phyloP scores from a whole-genome alignment of 23 tunicate species.

The Trididemnum miniatum region DNA sequence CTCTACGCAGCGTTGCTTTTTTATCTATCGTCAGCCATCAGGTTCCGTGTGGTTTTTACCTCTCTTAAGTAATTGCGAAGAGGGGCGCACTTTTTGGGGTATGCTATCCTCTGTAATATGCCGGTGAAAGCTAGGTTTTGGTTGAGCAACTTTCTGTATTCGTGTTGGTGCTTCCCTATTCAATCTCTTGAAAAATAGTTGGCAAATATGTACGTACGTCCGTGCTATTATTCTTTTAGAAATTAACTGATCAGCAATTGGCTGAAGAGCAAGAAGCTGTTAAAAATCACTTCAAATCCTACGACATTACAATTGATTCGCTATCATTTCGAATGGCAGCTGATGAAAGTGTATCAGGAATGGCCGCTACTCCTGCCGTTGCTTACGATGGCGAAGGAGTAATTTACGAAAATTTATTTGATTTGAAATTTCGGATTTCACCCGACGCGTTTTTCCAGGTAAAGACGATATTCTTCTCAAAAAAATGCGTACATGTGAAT shows the following conservation, averaged over 20 bases:
- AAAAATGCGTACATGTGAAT: not conserved
- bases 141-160: too few relatives aligned
- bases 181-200: too few relatives aligned
- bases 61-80: too few relatives aligned
- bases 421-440: slow-evolving; percentile 75
- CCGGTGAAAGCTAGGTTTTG: too few relatives aligned
- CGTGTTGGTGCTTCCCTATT: too few relatives aligned
- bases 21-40: too few relatives aligned
- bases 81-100: too few relatives aligned
- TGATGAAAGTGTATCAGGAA: slow-evolving; percentile 23
- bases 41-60: too few relatives aligned
- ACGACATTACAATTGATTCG: slow-evolving; percentile 23
- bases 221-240: slow-evolving; percentile 27
- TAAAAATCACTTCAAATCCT: slow-evolving; percentile 25
- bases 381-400: slow-evolving; percentile 65
- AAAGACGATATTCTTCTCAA: not conserved
- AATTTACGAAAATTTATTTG: slow-evolving; percentile 69
- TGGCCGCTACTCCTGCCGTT: slow-evolving; percentile 26
- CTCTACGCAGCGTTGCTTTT: too few relatives aligned
- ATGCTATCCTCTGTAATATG: too few relatives aligned
- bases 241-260: slow-evolving; percentile 47
- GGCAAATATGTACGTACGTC: too few relatives aligned
- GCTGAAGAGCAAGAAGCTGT: slow-evolving; percentile 31
- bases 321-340: slow-evolving; percentile 50
- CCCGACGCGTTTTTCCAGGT: slow-evolving; percentile 95